These are phyloP conservation scores for Neomorphus geoffroyi DNA, from an alignment of 2,797 vertebrate genomes.

Conservation along the genomic window DNA sequence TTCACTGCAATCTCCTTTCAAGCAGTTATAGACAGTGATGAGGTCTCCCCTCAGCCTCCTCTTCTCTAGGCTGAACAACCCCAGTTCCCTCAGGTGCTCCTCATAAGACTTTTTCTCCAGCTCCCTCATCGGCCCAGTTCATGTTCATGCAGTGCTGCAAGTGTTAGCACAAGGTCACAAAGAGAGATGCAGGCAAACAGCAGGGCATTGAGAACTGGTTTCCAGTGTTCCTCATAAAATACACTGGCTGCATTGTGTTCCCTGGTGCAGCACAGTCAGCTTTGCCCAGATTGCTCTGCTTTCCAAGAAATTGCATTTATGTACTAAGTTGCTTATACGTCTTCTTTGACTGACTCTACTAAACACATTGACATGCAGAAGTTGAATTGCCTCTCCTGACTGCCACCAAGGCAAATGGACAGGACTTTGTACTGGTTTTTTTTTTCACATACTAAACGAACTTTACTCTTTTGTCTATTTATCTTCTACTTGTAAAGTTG, in stretches of 20 bases:
- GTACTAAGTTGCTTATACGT: neutral
- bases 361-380: neutral
- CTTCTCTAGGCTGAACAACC: no score
- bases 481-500: neutral
- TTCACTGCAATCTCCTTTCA: no score
- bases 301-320: constrained; percentile 58
- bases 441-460: neutral
- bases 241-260: constrained; percentile 6
- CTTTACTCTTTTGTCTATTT: neutral
- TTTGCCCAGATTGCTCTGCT: neutral
- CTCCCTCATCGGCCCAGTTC: no score
- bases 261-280: neutral
- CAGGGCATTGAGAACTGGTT: neutral
- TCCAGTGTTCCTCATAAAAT: constrained; percentile 43
- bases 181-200: neutral
- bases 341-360: constrained; percentile 23
- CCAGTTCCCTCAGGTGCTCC: no score
- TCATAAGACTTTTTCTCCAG: no score
- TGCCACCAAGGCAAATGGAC: neutral
- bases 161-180: neutral
- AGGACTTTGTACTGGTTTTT: neutral
- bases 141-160: neutral
- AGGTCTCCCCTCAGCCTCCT: no score
- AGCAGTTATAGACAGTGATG: no score
- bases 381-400: neutral